Conservation (phyloP, 1,140 invertebrate species). For the Camponotus vicinus region DNA sequence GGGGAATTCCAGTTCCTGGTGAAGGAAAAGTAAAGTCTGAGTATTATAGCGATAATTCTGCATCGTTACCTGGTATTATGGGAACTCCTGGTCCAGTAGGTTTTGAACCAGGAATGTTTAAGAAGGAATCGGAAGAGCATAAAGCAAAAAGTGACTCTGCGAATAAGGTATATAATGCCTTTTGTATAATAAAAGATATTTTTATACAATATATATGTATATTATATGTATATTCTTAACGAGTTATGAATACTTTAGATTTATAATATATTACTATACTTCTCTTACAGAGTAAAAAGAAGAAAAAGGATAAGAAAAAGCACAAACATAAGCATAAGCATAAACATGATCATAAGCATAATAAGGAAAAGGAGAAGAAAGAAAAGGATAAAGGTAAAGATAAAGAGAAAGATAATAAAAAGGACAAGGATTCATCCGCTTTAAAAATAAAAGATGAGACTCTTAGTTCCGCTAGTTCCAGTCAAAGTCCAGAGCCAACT, state of each 20-base stretch:
- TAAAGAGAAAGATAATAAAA: conserved; percentile 83
- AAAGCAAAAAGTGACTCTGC: conserved; percentile 85
- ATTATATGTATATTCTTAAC: background rate
- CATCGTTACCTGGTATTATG: conserved; percentile 90
- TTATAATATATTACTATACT: conserved; percentile 47
- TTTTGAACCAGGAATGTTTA: conserved; percentile 94
- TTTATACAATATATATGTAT: background rate
- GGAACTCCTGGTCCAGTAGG: conserved; percentile 90
- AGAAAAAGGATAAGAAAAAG: conserved; percentile 88
- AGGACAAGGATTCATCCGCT: conserved; percentile 82
- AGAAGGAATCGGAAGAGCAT: conserved; percentile 85
- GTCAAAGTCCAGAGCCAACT: conserved; percentile 86
- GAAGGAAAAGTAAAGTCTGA: conserved; percentile 89
- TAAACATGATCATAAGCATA: conserved; percentile 86
- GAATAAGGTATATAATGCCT: conserved; percentile 86
- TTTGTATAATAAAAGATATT: background rate
- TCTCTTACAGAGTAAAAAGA: conserved; percentile 89
- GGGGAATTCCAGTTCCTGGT: conserved; percentile 61
- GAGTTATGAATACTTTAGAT: conserved; percentile 20
- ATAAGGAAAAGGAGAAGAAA: conserved; percentile 83
- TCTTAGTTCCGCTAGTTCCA: conserved; percentile 89
- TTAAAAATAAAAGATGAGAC: conserved; percentile 87
- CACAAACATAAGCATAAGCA: conserved; percentile 86
- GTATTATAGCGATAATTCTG: conserved; percentile 92
- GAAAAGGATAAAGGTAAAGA: conserved; percentile 84